These are phyloP conservation scores for Polypterus senegalus DNA, from an alignment of 2,113 vertebrate genomes.

Conservation along the genomic window DNA sequence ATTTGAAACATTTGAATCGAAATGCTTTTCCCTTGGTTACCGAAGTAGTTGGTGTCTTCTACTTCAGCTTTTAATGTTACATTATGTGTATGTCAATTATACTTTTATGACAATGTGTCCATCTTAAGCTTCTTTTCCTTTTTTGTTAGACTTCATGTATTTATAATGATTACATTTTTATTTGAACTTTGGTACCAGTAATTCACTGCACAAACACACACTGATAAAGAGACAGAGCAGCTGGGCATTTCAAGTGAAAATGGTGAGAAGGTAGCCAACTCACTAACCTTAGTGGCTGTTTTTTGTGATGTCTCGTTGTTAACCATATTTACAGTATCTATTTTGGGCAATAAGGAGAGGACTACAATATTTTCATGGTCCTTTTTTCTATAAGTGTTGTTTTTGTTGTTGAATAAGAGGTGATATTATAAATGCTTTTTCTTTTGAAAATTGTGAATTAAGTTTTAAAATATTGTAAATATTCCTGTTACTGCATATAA, in stretches of 20 bases:
- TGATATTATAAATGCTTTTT: slow-evolving; percentile 72
- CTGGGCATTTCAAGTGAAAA: slow-evolving; percentile 38
- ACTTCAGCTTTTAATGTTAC: too few species aligned
- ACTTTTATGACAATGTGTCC: slow-evolving; percentile 3
- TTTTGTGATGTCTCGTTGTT: slow-evolving; percentile 70
- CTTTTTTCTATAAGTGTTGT: slow-evolving; percentile 93
- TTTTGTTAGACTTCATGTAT: slow-evolving; percentile 52
- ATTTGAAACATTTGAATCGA: slow-evolving; percentile 46
- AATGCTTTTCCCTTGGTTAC: slow-evolving; percentile 40
- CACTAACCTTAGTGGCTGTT: slow-evolving; percentile 69
- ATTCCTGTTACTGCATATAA: slow-evolving; percentile 97
- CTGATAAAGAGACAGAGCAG: slow-evolving; percentile 28
- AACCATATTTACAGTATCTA: slow-evolving; percentile 77
- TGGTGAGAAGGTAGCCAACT: slow-evolving; percentile 54
- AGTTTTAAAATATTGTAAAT: slow-evolving; percentile 87
- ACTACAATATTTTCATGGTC: slow-evolving; percentile 81
- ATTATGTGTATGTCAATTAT: too few species aligned
- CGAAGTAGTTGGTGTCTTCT: too few species aligned
- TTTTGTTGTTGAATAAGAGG: slow-evolving; percentile 82
- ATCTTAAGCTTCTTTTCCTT: slow-evolving; percentile 37
- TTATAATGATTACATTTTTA: slow-evolving; percentile 59
- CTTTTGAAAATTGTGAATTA: slow-evolving; percentile 78
- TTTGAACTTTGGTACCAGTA: slow-evolving; percentile 49
- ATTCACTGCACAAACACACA: slow-evolving; percentile 42
- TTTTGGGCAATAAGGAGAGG: slow-evolving; percentile 99